phyloP scores from a whole-genome alignment of 2,888 invertebrate genomes.

The Hypsopygia costalis region DNA sequence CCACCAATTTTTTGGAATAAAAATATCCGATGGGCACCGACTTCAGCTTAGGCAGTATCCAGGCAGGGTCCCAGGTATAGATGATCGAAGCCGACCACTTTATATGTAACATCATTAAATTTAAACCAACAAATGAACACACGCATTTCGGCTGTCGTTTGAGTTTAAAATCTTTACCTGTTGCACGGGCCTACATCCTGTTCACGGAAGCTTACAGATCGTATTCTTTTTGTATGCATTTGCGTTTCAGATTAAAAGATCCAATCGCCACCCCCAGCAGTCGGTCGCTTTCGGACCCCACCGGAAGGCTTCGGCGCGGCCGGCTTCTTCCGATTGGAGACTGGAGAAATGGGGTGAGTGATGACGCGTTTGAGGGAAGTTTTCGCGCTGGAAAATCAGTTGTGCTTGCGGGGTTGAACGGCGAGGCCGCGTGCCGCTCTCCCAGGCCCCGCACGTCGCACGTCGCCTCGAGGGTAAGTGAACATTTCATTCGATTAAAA shows the following conservation, averaged over 20 bases:
- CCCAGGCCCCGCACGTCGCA: conserved; percentile 35
- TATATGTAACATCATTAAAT: neutral
- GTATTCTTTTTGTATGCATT: conserved; percentile 76
- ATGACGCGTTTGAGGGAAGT: conserved; percentile 74
- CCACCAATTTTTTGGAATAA: too few relatives aligned
- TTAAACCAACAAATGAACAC: too few relatives aligned
- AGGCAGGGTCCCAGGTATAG: too few relatives aligned
- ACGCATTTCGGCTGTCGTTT: too few relatives aligned
- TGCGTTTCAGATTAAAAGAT: conserved; percentile 79
- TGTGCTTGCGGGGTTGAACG: conserved; percentile 60
- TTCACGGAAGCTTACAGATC: conserved; percentile 56
- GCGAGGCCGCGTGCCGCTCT: conserved; percentile 56
- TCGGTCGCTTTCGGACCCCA: conserved; percentile 52
- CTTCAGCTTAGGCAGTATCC: too few relatives aligned
- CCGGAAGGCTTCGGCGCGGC: conserved; percentile 50
- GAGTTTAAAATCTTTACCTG: conserved; percentile 54
- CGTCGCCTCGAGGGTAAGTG: conserved; percentile 70
- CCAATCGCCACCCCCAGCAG: conserved; percentile 66
- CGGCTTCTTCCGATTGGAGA: conserved; percentile 53
- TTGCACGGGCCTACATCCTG: conserved; percentile 57
- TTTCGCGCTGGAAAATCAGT: conserved; percentile 75
- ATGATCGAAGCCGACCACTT: too few relatives aligned
- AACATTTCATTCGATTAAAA: conserved; percentile 75
- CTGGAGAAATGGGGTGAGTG: conserved; percentile 61
- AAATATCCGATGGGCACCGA: too few relatives aligned